A percentile compares a stretch with the other conserved stretches of the same genome.
Conservation (phyloP, 2,113 vertebrate species). For the Phalacrocorax carbo region DNA sequence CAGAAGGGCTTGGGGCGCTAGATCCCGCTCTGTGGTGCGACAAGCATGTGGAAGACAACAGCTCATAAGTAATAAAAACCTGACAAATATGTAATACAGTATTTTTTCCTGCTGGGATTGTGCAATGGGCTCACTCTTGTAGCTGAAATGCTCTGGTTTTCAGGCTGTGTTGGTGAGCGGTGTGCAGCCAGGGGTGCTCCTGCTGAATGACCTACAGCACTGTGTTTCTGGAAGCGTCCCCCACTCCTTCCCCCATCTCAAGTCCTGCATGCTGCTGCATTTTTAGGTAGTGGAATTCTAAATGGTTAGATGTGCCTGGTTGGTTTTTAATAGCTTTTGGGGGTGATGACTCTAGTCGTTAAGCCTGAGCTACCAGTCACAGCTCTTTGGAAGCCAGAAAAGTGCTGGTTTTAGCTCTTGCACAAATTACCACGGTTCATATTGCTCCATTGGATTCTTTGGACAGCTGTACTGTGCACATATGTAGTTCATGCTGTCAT, state of each 20-base stretch:
- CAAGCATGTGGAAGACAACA: neutral
- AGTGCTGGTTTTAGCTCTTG: neutral
- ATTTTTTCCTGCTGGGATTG: neutral
- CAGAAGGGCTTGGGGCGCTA: neutral
- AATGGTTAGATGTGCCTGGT: neutral
- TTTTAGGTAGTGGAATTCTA: neutral
- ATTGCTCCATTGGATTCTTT: neutral
- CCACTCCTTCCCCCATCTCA: neutral
- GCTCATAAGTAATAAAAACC: no score
- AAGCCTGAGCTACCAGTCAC: neutral
- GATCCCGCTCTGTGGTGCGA: neutral
- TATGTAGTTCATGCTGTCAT: neutral
- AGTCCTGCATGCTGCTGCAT: neutral
- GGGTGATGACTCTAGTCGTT: neutral
- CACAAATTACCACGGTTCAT: neutral
- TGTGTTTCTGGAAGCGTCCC: neutral
- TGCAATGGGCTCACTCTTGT: neutral
- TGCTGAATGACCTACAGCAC: neutral
- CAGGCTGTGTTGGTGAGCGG: neutral
- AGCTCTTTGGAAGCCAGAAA: neutral
- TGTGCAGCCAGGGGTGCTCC: neutral
- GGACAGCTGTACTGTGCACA: neutral
- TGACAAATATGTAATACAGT: rapidly evolving
- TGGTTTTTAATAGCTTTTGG: neutral
- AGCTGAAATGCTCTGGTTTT: no score